Evolutionary conservation across 2,113 vertebrate species (phyloP).

Genomic region (Malurus cyaneus): DNA sequence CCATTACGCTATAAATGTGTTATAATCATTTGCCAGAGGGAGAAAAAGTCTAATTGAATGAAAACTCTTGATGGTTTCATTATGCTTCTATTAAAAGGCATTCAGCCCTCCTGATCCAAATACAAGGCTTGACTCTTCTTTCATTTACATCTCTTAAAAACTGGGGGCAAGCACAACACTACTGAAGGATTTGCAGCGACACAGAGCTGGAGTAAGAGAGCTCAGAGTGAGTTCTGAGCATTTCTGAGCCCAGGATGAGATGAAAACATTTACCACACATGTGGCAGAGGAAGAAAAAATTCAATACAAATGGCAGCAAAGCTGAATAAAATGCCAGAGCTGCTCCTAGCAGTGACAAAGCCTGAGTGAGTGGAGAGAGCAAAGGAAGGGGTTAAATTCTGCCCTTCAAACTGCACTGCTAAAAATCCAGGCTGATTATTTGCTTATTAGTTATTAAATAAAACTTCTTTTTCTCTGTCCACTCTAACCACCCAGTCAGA

Average conservation of each 20-base stretch:
- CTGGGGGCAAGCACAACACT: neutral
- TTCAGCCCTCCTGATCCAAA: constrained; percentile 5
- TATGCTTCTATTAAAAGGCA: constrained; percentile 58
- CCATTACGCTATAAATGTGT: constrained; percentile 56
- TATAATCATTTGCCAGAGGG: constrained; percentile 52
- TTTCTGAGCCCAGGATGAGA: neutral
- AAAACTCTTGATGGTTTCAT: constrained; percentile 72
- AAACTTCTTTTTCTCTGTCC: neutral
- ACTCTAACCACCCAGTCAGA: neutral
- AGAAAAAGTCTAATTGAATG: constrained; percentile 65
- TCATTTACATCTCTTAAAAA: neutral
- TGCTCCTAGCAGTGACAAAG: neutral
- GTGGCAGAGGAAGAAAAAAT: neutral
- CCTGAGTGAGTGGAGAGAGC: neutral
- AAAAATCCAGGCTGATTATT: neutral
- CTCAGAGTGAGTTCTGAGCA: neutral
- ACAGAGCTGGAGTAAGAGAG: neutral
- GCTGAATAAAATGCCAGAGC: neutral
- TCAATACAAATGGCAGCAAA: neutral
- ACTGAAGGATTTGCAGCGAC: neutral
- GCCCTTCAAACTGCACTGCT: neutral
- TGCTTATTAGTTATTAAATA: neutral
- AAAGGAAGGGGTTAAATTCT: neutral
- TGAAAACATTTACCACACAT: neutral
- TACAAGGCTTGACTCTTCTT: neutral